phyloP scores from a whole-genome alignment of 2,797 vertebrate genomes.

The Bovichtus variegatus region DNA sequence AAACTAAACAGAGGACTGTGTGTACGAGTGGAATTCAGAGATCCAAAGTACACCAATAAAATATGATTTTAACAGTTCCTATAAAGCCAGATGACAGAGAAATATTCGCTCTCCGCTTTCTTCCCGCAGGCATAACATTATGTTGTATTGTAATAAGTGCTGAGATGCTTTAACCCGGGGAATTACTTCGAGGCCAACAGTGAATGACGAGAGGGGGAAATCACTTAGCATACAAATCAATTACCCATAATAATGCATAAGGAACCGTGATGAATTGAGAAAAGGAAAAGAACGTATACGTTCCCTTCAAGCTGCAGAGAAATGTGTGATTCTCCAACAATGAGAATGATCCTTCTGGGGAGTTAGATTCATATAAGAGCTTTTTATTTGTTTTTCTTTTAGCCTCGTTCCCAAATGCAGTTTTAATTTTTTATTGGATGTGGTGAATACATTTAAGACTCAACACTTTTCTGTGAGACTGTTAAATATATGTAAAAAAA shows the following conservation, averaged over 20 bases:
- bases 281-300: slow-evolving; percentile 1
- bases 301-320: slow-evolving; percentile 27
- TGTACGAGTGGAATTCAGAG: neutral
- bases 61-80: slow-evolving; percentile 18
- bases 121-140: slow-evolving; percentile 17
- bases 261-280: slow-evolving; percentile 24
- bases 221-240: slow-evolving; percentile 43
- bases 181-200: slow-evolving; percentile 20
- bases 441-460: neutral
- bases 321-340: neutral
- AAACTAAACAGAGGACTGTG: neutral
- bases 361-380: neutral
- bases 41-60: slow-evolving; percentile 16
- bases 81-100: slow-evolving; percentile 36
- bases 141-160: slow-evolving; percentile 30
- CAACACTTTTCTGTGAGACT: neutral
- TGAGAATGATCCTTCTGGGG: neutral
- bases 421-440: too few relatives aligned
- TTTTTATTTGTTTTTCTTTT: neutral
- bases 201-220: slow-evolving; percentile 24
- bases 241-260: slow-evolving; percentile 33
- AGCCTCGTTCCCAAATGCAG: too few relatives aligned
- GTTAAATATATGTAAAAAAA: too few relatives aligned
- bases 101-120: neutral
- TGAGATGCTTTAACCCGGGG: slow-evolving; percentile 39